Evolutionary conservation across 2,888 invertebrate species (phyloP).

Genomic region (Mamestra brassicae): DNA sequence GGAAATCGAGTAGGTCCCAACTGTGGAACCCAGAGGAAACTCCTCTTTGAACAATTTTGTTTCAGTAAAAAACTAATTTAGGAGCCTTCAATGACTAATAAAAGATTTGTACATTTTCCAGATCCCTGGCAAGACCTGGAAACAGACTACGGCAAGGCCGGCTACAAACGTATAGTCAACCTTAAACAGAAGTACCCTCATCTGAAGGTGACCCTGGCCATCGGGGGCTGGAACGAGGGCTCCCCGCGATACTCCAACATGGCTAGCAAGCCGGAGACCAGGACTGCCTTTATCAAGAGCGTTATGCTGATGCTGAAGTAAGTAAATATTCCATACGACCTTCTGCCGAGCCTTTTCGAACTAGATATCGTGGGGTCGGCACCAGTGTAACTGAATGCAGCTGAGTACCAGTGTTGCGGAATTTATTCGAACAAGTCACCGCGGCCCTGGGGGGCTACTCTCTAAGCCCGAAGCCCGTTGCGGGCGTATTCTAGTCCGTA

Average conservation of each 20-base stretch:
- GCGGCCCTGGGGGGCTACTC: no score
- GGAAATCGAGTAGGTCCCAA: no score
- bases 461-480: no score
- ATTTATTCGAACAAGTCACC: no score
- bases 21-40: no score
- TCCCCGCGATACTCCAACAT: slow-evolving; percentile 93
- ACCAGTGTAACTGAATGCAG: no score
- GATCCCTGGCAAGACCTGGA: slow-evolving; percentile 95
- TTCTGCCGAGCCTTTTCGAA: no score
- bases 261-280: slow-evolving; percentile 91
- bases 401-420: no score
- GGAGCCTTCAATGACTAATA: neutral
- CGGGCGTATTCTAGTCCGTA: no score
- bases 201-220: slow-evolving; percentile 94
- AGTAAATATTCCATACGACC: slow-evolving; percentile 37
- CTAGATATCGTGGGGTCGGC: no score
- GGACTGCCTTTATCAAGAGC: slow-evolving; percentile 93
- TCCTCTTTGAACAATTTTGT: no score
- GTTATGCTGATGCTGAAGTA: slow-evolving; percentile 92
- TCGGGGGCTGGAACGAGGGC: slow-evolving; percentile 98
- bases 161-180: slow-evolving; percentile 92
- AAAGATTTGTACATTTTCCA: slow-evolving; percentile 67
- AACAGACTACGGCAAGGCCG: slow-evolving; percentile 94
- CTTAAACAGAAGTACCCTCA: slow-evolving; percentile 93
- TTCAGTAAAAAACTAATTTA: no score